Evolutionary conservation across 2,113 vertebrate genomes (phyloP), one percentile per base, ranked within the genome.

Genomic region (Pungitius pungitius): DNA sequence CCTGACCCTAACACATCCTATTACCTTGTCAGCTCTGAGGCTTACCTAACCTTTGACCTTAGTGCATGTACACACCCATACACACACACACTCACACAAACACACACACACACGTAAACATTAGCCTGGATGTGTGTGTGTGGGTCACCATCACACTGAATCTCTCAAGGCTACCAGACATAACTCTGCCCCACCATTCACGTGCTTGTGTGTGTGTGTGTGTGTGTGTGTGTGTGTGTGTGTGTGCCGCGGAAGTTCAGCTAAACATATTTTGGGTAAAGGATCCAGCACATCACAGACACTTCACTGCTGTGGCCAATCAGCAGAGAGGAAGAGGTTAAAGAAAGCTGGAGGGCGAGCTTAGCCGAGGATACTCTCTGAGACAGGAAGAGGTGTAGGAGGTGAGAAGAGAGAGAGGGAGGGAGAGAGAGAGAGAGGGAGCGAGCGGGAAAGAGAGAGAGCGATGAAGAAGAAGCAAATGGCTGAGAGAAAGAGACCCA

Each of bases 1-100:
- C 69, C 26, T 71, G 77, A 88, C 83, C 90, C 76, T 69, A 75
- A 90, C 89, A 88, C 82, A 74, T 87, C 68, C 57, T 66, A 72
- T 45, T 26, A 60, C 69, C 79, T 77, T 81, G 76, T 82, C 73
- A 87, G 75, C 75, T 73, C 66, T 57, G 63, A 78, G 52, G 89
- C 85, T 93, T 91, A 87, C 77, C 65, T 90, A 92, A 88, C 90
- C 91, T 85, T 74, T 90, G 84, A 90, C 87, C 80, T 68, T 51
- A 35, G 57, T 43, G 24, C 62, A 45, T 8, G 11, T 30, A 58
- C 52, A 83, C 76, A 80, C 45, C 49, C 39, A 51, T 8, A 73
- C n/a, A 65, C 69, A 73, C 74, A 69, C 42, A 43, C 42, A 15
- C 14, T 3, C 42, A 43, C 40, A 42, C 40, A 42, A 10, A 42